Base-by-base conservation (phyloP, 2,888 invertebrate species). In the Zaprionus bogoriensis region DNA sequence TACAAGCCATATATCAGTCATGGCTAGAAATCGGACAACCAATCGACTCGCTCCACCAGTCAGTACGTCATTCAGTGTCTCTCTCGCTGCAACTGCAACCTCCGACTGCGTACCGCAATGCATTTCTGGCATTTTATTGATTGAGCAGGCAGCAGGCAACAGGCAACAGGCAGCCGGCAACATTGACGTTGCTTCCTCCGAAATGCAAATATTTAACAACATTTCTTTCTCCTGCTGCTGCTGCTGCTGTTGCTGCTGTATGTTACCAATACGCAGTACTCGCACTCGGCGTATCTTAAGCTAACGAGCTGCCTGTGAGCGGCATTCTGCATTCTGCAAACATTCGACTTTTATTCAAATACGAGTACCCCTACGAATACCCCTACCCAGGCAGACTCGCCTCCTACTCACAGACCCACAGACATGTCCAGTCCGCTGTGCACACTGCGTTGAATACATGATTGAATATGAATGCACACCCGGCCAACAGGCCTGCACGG, bases 111-210 rank as follows among this genome's bases (percentile, higher is more conserved):
- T 41, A 39, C 4, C 28, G 79, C 83, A 71, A 74, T 82, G 86
- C 87, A 79, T 84, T 79, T 79, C 84, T 79, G 79, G 84, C 84
- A 86, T 87, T 79, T 79, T 86, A 79, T 79, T 79, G 79, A 79
- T 79, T 84, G 84, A 87, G 73, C 87, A 79, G 84, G 74, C 87
- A 78, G 64, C 85, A 84, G 30, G 30, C 14, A 14, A 14, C 32
- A 14, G 32, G 32, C 30, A 32, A 10, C 10, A 27, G 30, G 14
- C 32, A 14, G 17, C 14, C 4, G 32, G 58, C 51, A 60, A 73
- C 73, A 72, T 55, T 54, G 70, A 69, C 63, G 52, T 48, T 63
- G 74, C 52, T 32, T 38, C 28, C 48, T 25, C 39, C 44, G 51
- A 68, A 80, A 77, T 77, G 77, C 83, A 77, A 77, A 77, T 77